A percentile compares a stretch with the other conserved stretches of the same genome.
phyloP scores from a whole-genome alignment of 2,113 vertebrate genomes.

The Suricata suricatta region DNA sequence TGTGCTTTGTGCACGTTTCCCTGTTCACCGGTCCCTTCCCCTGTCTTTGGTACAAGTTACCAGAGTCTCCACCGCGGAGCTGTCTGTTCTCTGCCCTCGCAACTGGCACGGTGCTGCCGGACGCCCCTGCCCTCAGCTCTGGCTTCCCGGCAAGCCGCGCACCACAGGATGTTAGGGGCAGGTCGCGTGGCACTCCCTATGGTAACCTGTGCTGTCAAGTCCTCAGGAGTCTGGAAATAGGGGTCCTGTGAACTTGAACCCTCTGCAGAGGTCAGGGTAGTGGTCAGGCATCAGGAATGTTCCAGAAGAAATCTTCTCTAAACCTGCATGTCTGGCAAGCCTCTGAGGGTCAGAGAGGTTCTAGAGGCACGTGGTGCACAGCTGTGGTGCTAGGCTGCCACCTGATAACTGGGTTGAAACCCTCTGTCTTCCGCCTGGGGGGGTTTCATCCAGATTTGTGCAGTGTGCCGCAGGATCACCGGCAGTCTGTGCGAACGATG shows the following conservation, averaged over 20 bases:
- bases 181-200: accelerated
- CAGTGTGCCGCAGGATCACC: not conserved
- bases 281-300: not conserved
- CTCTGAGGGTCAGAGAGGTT: not conserved
- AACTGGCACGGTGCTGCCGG: not conserved
- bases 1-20: not conserved
- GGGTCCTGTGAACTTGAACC: not conserved
- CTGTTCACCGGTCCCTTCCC: not conserved
- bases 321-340: not conserved
- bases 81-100: not conserved
- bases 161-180: no score
- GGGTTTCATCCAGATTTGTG: not conserved
- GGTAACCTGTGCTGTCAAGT: not conserved
- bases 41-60: not conserved
- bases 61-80: not conserved
- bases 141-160: not conserved
- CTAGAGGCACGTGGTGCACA: not conserved
- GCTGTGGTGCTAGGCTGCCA: no score
- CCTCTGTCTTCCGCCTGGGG: not conserved
- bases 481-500: not conserved
- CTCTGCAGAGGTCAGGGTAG: not conserved
- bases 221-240: not conserved
- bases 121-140: not conserved
- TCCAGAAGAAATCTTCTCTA: not conserved
- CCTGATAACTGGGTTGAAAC: no score